phyloP scores from a whole-genome alignment of 2,888 invertebrate species.

The Limnephilus rhombicus region DNA sequence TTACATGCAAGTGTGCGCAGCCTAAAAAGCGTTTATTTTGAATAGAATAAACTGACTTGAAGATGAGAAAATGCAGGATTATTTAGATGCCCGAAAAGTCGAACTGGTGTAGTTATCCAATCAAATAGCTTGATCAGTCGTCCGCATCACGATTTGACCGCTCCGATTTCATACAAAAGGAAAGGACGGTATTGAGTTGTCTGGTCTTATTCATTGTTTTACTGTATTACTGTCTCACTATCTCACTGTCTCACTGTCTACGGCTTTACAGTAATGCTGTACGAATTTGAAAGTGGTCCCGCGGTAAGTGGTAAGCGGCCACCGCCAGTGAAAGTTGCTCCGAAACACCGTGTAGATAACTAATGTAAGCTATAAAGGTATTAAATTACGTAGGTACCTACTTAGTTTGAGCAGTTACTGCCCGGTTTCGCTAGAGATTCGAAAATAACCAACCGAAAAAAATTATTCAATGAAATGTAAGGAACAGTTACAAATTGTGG shows the following conservation, averaged over 20 bases:
- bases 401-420: background rate
- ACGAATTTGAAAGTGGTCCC: slow-evolving; percentile 37
- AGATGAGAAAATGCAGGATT: background rate
- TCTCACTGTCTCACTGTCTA: background rate
- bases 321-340: slow-evolving; percentile 39
- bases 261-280: background rate
- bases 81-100: background rate
- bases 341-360: slow-evolving; percentile 35
- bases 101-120: background rate
- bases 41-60: background rate
- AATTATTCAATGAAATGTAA: no score
- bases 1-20: no score
- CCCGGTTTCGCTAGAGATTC: background rate
- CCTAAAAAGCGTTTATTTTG: no score
- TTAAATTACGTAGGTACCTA: background rate
- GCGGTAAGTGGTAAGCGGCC: background rate
- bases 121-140: background rate
- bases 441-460: no score
- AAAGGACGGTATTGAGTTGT: slow-evolving; percentile 14
- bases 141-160: slow-evolving; percentile 36
- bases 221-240: background rate
- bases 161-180: slow-evolving; percentile 33
- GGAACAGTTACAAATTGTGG: no score
- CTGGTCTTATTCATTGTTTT: slow-evolving; percentile 18
- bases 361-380: background rate